These are phyloP conservation scores for Drosophila macrospina DNA, from an alignment of 2,888 invertebrate genomes.

Conservation along the genomic window DNA sequence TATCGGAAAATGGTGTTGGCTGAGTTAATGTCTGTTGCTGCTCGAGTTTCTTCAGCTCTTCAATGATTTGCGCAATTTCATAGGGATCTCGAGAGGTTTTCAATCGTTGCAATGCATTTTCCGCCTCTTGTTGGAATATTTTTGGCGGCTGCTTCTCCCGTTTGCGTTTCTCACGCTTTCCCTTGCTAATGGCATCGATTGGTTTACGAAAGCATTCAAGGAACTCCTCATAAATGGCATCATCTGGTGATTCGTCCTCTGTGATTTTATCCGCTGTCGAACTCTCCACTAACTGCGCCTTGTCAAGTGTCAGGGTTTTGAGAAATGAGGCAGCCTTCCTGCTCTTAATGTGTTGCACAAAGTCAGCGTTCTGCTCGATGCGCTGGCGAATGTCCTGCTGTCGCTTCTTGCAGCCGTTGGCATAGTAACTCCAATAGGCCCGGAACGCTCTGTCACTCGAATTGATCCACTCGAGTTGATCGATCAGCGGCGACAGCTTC, in stretches of 20 bases:
- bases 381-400: conserved; percentile 35
- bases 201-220: conserved; percentile 34
- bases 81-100: conserved; percentile 33
- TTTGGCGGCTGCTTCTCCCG: not conserved
- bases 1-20: not conserved
- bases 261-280: not conserved
- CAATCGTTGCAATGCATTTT: not conserved
- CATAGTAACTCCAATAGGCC: conserved; percentile 57
- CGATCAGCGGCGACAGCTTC: conserved; percentile 30
- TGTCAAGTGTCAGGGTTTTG: conserved; percentile 1
- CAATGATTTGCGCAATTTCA: conserved; percentile 17
- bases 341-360: conserved; percentile 6
- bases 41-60: conserved; percentile 8
- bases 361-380: conserved; percentile 36
- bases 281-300: not conserved
- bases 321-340: conserved; percentile 1
- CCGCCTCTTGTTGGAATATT: not conserved
- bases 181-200: not conserved
- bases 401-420: conserved; percentile 40
- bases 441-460: conserved; percentile 36
- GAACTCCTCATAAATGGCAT: conserved; percentile 30
- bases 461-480: conserved; percentile 17
- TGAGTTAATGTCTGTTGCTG: not conserved
- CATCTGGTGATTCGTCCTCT: not conserved
- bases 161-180: conserved; percentile 14